Evolutionary conservation across 2,113 vertebrate species (phyloP), one percentile per base, ranked within the genome.

Genomic region (Brienomyrus longianalis): DNA sequence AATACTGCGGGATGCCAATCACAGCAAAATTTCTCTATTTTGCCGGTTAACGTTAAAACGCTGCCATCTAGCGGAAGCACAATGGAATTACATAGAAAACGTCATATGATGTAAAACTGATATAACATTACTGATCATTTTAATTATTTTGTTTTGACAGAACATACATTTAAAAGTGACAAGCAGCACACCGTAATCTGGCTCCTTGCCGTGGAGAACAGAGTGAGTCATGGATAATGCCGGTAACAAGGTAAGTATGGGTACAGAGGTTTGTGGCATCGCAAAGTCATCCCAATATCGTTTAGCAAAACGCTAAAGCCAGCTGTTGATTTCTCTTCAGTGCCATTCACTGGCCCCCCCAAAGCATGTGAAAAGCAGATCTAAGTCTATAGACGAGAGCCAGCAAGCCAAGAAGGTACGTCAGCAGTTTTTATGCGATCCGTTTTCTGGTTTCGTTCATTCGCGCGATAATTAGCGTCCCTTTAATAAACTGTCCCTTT

Each of bases 341-440:
- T 90, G 92, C 89, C 91, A 94, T 90, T 91, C 92, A 70, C 94
- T 95, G 45, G 96, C 96, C 47, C 96, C 96, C 70, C 96, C 97
- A 94, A 97, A 95, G 90, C 96, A 95, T 52, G 91, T 89, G 23
- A 97, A 96, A 92, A 96, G 92, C 92, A 94, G 96, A 70, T 97
- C 96, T 80, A 97, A 97, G 92, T 97, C 97, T 89, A 97, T 96
- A 52, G 96, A 97, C 48, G 96, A 97, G 92, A 94, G 96, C 90
- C 96, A 96, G 54, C 96, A 96, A 89, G 94, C 95, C 2, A 97
- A 95, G 93, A 97, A 96, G 96, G 97, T 97, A 89, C 90, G 8
- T 50, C n/a, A 27, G 6, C 5, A 43, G 5, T 43, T 19, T 80
- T 74, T 74, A 2, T 31, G 31, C 31, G 1, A 74, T 74, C n/a